Evolutionary conservation across 2,888 invertebrate genomes (phyloP).

Genomic region (Ectemnius cavifrons): DNA sequence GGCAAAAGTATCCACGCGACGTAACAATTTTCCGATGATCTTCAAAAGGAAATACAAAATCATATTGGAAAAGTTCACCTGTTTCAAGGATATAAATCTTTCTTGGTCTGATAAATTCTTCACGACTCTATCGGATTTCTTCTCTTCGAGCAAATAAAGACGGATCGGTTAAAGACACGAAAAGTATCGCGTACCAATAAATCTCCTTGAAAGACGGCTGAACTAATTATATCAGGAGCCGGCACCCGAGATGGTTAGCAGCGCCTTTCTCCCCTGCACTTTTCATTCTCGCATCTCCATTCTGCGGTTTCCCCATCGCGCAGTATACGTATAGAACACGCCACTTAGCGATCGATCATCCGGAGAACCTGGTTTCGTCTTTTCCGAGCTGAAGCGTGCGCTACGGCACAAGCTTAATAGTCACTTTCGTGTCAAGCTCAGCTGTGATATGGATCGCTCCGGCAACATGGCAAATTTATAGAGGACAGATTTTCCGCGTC

Average conservation of each 20-base stretch:
- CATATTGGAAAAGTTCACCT: no score
- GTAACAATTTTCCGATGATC: no score
- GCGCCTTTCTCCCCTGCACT: slow-evolving; percentile 28
- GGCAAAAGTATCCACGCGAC: no score
- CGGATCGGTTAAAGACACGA: slow-evolving; percentile 11
- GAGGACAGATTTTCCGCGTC: slow-evolving; percentile 19
- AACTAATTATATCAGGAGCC: slow-evolving; percentile 55
- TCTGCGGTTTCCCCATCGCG: not conserved
- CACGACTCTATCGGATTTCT: no score
- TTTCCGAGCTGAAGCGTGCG: slow-evolving; percentile 34
- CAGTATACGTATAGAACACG: slow-evolving; percentile 30
- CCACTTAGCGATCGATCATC: slow-evolving; percentile 59
- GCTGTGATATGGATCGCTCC: slow-evolving; percentile 16
- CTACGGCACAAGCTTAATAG: slow-evolving; percentile 50
- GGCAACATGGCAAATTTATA: slow-evolving; percentile 36
- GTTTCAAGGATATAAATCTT: no score
- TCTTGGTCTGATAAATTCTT: no score
- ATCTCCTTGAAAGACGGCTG: slow-evolving; percentile 49
- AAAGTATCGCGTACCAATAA: slow-evolving; percentile 37
- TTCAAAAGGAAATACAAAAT: no score
- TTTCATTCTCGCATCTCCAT: not conserved
- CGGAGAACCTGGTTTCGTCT: slow-evolving; percentile 34
- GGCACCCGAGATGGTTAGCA: slow-evolving; percentile 46
- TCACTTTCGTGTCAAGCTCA: slow-evolving; percentile 34
- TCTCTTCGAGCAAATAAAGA: slow-evolving; percentile 15